Evolutionary conservation across 1,140 invertebrate genomes (phyloP).

Genomic region (Drosophila ogumai): DNA sequence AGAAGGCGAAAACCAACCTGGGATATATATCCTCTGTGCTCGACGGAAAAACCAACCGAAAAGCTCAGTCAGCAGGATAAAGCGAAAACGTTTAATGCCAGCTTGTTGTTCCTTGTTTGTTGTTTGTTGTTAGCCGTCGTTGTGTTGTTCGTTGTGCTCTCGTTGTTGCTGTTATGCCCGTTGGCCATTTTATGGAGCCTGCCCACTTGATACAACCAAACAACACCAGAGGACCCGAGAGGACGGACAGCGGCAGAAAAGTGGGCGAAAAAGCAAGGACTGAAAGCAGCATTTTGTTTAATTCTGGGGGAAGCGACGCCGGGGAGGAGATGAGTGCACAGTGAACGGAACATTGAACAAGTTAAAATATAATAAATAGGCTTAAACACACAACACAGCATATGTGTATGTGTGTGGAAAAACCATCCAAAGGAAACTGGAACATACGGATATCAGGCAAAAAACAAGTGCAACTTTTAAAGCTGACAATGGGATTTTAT

Average conservation of each 20-base stretch:
- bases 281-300: slow-evolving; percentile 28
- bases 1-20: slow-evolving; percentile 26
- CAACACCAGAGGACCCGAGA: not conserved
- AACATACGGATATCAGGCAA: not conserved
- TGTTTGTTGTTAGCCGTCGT: slow-evolving; percentile 32
- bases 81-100: slow-evolving; percentile 70
- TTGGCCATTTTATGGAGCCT: slow-evolving; percentile 34
- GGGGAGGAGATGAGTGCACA: slow-evolving; percentile 11
- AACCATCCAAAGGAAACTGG: not conserved
- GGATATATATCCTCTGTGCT: not conserved
- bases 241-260: not conserved
- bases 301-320: not conserved
- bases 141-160: not conserved
- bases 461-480: slow-evolving; percentile 8
- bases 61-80: slow-evolving; percentile 75
- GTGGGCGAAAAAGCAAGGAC: not conserved
- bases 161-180: slow-evolving; percentile 24
- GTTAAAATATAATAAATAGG: slow-evolving; percentile 79
- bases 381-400: slow-evolving; percentile 34
- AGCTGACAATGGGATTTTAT: not conserved
- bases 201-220: slow-evolving; percentile 62
- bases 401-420: not conserved
- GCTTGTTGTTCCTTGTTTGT: slow-evolving; percentile 26
- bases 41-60: slow-evolving; percentile 5
- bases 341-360: slow-evolving; percentile 74